Conservation (phyloP, 92 coral and sea anemone species). For the Epizoanthus stellaris region DNA sequence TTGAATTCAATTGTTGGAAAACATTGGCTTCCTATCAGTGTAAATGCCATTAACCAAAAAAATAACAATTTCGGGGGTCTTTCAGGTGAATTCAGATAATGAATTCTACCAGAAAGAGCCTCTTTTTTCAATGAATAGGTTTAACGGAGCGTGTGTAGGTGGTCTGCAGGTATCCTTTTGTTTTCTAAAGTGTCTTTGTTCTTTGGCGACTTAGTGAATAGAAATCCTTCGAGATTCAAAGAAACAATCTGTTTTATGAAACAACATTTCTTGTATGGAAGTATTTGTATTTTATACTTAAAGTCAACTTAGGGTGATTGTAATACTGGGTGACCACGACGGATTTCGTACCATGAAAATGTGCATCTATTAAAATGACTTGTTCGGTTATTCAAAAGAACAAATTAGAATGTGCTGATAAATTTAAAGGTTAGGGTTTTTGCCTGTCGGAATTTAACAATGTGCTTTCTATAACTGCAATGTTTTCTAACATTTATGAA, state of each 20-base stretch:
- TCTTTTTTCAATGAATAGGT: slow-evolving; percentile 44
- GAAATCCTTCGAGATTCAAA: neutral
- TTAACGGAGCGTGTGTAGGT: slow-evolving; percentile 44
- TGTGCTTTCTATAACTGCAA: too few species aligned
- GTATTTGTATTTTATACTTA: neutral
- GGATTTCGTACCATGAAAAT: too few species aligned
- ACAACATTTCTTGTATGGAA: slow-evolving; percentile 6
- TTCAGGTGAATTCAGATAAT: slow-evolving; percentile 25
- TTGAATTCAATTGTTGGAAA: too few species aligned
- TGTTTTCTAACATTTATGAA: neutral
- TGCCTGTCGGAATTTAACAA: too few species aligned
- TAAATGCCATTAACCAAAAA: neutral
- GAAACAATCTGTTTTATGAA: slow-evolving; percentile 18
- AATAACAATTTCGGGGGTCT: neutral
- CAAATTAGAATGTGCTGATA: too few species aligned
- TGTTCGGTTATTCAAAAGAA: too few species aligned
- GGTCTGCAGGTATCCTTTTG: slow-evolving; percentile 55
- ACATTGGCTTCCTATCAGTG: too few species aligned
- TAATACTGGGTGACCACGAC: too few species aligned
- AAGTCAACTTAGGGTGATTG: neutral
- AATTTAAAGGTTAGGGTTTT: too few species aligned
- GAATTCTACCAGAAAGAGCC: slow-evolving; percentile 4
- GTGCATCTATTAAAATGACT: too few species aligned
- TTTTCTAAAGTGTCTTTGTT: slow-evolving; percentile 66
- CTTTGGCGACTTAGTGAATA: slow-evolving; percentile 20